Evolutionary conservation across 2,113 vertebrate species (phyloP), one percentile per base, ranked within the genome.

Genomic region (Aspidoscelis tigris): DNA sequence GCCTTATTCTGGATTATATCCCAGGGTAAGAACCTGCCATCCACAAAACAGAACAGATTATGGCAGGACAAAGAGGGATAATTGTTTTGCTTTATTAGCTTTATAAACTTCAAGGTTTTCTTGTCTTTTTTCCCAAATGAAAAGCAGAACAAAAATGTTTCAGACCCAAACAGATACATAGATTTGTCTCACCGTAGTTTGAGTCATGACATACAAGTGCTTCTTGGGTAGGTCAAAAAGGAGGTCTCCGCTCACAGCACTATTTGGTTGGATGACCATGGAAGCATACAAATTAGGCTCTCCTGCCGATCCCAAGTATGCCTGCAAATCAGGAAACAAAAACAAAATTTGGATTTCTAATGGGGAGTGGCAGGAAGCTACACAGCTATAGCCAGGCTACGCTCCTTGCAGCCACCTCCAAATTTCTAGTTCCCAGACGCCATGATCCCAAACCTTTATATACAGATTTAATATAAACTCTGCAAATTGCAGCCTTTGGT

Each of bases 191-290:
- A 99, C 98, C 96, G 94, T 97, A 88, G 94, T 96, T 81, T 94
- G 96, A 39, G 98, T 99, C 97, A 99, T 98, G 91, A 99, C 96
- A 81, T 98, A 99, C 53, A 99, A 96, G 83, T 99, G 94, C 83
- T 98, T 95, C 73, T 97, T 97, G 1, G 86, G 70, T 89, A 96
- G 95, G 93, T 99, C 99, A 39, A 99, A 98, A 39, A 96, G 92
- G 44, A 99, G 97, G 90, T 99, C 99, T 61, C 96, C 95, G 81
- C 95, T 98, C 91, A 99, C 97, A 1, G 95, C 86, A 21, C 96
- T 89, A 9, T 97, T 98, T 39, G 88, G 89, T 87, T 99, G 97
- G 87, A 99, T 95, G 81, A 89, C 89, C 75, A 97, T 87, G 0
- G 96, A 96, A 11, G 96, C 82, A 1, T 99, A 99, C 20, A 96